Evolutionary conservation across 2,888 invertebrate genomes (phyloP), one percentile per base, ranked within the genome.

Genomic region (Unio delphinus): DNA sequence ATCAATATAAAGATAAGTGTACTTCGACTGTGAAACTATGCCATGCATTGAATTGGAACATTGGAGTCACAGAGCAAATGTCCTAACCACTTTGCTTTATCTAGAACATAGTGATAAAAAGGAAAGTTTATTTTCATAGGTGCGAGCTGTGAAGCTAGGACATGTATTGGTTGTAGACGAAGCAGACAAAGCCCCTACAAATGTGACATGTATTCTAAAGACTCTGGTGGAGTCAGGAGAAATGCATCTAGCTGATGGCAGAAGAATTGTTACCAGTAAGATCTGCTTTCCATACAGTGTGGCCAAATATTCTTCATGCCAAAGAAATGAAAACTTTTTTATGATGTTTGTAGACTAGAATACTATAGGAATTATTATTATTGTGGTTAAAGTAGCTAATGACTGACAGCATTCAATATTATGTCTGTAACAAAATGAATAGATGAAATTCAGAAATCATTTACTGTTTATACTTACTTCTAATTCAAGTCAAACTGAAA

Each of bases 141-240:
- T 90, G 55, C 78, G 95, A 84, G 98, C 98, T 0, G 96, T 97
- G 0, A 95, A 95, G 89, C 89, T 92, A 69, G 98, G 98, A 0
- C 95, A 96, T 84, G 94, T 98, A 15, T 92, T 99, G 68, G 96
- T 99, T 0, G 94, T 99, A 0, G 98, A 99, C 84, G 99, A 99
- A 89, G 98, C 98, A 0, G 98, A 99, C 90, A 99, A 99, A 89
- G 98, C 98, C 0, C 98, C 98, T 0, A 97, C 97, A 0, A 96
- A 98, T 87, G 98, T 99, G 0, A 98, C 98, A 0, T 97, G 97
- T 88, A 95, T 99, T 79, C 91, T 99, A 59, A 97, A 98, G 91
- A 97, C 96, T 6, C 91, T 99, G n/a, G 95, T 98, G 0, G 98
- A 98, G 90, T 95, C 95, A 78, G 97, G 97, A 0, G 96, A 97